Evolutionary conservation across 2,888 invertebrate genomes (phyloP).

Genomic region (Latrodectus hesperus): DNA sequence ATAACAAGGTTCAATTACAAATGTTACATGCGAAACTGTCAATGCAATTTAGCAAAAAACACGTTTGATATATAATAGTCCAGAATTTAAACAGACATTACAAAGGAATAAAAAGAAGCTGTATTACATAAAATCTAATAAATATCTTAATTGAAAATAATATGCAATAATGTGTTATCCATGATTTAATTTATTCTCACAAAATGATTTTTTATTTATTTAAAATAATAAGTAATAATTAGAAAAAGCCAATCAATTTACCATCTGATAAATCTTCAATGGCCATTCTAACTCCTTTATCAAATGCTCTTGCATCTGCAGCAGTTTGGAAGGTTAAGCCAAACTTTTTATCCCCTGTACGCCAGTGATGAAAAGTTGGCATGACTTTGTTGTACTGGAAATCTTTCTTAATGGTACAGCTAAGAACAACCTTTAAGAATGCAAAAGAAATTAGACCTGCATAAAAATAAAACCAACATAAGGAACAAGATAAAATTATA

Average conservation of each 20-base stretch:
- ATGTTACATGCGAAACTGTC: too few species aligned
- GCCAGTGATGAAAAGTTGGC: constrained; percentile 99
- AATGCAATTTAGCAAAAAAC: not conserved
- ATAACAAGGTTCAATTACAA: too few species aligned
- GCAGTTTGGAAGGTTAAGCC: constrained; percentile 97
- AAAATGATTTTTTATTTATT: not conserved
- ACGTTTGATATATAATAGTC: not conserved
- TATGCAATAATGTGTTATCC: not conserved
- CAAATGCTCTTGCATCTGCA: constrained; percentile 93
- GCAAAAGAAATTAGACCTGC: too few species aligned
- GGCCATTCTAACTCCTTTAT: constrained; percentile 83
- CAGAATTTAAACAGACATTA: not conserved
- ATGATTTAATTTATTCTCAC: not conserved
- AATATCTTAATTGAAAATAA: not conserved
- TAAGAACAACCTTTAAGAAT: constrained; percentile 87
- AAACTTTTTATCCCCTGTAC: constrained; percentile 94
- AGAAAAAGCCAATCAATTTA: constrained; percentile 10
- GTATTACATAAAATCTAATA: not conserved
- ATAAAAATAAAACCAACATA: too few species aligned
- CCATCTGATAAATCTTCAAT: constrained; percentile 69
- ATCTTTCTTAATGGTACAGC: constrained; percentile 95
- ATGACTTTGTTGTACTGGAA: constrained; percentile 98
- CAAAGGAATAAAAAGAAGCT: not conserved
- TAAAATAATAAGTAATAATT: too few species aligned
- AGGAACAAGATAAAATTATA: too few species aligned